Evolutionary conservation across 2,888 invertebrate species (phyloP).

Genomic region (Synanthedon formicaeformis): DNA sequence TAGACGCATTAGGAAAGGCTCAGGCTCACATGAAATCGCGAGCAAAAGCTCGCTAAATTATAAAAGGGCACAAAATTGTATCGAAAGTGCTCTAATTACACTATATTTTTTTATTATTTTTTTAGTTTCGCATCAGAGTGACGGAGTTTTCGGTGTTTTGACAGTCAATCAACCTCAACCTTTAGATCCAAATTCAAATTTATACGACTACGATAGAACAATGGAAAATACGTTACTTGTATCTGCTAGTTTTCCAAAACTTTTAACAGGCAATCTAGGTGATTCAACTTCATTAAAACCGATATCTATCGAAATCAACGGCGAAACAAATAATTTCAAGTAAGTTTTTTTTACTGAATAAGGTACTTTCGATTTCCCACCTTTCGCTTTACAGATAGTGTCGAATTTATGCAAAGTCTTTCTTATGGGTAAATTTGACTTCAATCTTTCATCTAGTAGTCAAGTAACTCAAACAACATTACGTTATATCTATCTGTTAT

Average conservation of each 20-base stretch:
- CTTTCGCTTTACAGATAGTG: no score
- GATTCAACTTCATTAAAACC: conserved; percentile 45
- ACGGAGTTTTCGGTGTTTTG: conserved; percentile 71
- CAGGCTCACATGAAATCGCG: background rate
- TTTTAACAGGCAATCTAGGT: conserved; percentile 66
- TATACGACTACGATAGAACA: conserved; percentile 57
- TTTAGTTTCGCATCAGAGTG: conserved; percentile 71
- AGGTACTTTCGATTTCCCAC: no score
- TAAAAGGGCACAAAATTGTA: no score
- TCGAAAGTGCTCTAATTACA: no score
- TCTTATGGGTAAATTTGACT: background rate
- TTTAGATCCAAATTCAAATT: conserved; percentile 41
- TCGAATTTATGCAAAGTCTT: no score
- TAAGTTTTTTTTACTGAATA: conserved; percentile 18
- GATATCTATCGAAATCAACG: conserved; percentile 37
- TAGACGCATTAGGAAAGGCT: no score
- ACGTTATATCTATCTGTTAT: no score
- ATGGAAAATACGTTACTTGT: conserved; percentile 58
- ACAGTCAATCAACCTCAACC: conserved; percentile 66
- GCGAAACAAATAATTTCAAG: conserved; percentile 39
- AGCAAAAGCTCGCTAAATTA: background rate
- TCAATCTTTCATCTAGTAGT: no score
- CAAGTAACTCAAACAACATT: no score
- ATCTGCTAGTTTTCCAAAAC: conserved; percentile 61
- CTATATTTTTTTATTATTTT: conserved; percentile 8